Conservation (phyloP, 2,888 invertebrate genomes). For the Sphaerophoria taeniata region DNA sequence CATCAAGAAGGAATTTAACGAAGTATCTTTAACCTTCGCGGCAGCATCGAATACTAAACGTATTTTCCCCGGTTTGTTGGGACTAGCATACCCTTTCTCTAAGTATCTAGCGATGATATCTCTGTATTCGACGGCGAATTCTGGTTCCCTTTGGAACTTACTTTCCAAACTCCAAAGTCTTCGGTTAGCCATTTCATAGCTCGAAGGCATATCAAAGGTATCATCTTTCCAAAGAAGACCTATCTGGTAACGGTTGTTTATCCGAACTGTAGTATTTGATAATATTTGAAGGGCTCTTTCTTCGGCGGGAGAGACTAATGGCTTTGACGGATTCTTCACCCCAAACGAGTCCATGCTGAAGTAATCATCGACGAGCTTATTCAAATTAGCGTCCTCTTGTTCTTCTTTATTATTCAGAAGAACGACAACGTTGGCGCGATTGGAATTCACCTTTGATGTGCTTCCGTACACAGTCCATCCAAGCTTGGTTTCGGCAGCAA, state of each 20-base stretch:
- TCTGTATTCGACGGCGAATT: slow-evolving; percentile 42
- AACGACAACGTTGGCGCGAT: no score
- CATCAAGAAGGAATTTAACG: slow-evolving; percentile 55
- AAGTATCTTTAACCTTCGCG: slow-evolving; percentile 48
- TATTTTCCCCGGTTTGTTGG: slow-evolving; percentile 61
- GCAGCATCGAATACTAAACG: slow-evolving; percentile 70
- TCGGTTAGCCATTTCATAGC: slow-evolving; percentile 45
- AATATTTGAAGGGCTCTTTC: slow-evolving; percentile 46
- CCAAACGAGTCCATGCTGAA: slow-evolving; percentile 56
- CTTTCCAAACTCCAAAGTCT: slow-evolving; percentile 45
- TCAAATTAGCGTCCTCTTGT: no score
- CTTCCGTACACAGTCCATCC: slow-evolving; percentile 3
- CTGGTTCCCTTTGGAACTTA: slow-evolving; percentile 50
- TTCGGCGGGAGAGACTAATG: slow-evolving; percentile 51
- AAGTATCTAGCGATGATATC: slow-evolving; percentile 36
- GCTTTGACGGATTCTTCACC: slow-evolving; percentile 27
- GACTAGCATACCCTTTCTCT: slow-evolving; percentile 54
- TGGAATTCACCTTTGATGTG: slow-evolving; percentile 2
- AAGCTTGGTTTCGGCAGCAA: background rate
- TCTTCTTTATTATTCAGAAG: no score
- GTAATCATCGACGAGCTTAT: slow-evolving; percentile 48
- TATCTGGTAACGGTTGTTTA: slow-evolving; percentile 16
- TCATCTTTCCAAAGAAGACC: slow-evolving; percentile 53
- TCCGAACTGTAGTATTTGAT: slow-evolving; percentile 10
- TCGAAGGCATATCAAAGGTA: slow-evolving; percentile 16